Evolutionary conservation across 2,113 vertebrate genomes (phyloP), one percentile per base, ranked within the genome.

Genomic region (Lophotis ruficrista): DNA sequence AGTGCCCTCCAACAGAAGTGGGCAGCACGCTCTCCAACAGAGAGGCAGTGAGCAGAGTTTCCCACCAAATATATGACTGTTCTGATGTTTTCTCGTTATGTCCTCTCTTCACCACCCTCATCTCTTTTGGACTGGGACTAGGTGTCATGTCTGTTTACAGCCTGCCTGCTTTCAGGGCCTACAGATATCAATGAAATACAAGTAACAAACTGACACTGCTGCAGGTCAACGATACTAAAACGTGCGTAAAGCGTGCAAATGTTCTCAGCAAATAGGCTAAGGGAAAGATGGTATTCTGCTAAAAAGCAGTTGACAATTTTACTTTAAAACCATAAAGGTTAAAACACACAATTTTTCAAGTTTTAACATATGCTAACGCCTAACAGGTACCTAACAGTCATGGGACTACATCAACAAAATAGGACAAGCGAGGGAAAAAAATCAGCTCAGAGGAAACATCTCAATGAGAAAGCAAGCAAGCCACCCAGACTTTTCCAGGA

Each of bases 201-300:
- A 78, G 51, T 14, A 31, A 84, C 8, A 78, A 93, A 61, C 21
- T 6, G 15, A 48, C 38, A 43, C 24, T 12, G 5, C 57, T 69
- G 77, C 58, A 85, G 51, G 50, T 7, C 3, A 2, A 25, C 41
- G 81, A 77, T 7, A 72, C 27, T 48, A 54, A 75, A 80, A 56
- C 0, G 0, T 5, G 19, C 43, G 57, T 43, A 69, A 58, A 30
- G 18, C 33, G 43, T 0, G 0, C 68, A 62, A 66, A 70, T 12
- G 16, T 16, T 31, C 23, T 19, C 77, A 81, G 64, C 50, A 65
- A 65, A 77, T 0, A 45, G 27, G 20, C 27, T 65, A 37, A 65
- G 30, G 48, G 21, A 57, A 86, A 81, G 27, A 31, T 14, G 10
- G 0, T 15, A 19, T 38, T 89, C 57, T 61, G 37, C 37, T 66